phyloP scores from a whole-genome alignment of 1,140 invertebrate genomes.

The Brevipalpus yothersi region DNA sequence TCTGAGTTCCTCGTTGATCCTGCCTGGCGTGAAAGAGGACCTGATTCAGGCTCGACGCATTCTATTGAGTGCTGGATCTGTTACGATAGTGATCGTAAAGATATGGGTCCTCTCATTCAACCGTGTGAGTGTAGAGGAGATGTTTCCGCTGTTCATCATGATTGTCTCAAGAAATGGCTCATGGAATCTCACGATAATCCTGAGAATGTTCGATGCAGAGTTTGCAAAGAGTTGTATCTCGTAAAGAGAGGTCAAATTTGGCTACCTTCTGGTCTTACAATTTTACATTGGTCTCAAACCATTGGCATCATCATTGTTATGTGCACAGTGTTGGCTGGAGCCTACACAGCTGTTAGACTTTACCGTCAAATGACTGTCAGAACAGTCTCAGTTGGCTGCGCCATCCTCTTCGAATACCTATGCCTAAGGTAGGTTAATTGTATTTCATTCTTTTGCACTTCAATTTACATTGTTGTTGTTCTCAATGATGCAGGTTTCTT shows the following conservation, averaged over 20 bases:
- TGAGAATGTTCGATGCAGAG: constrained; percentile 44
- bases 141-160: constrained; percentile 66
- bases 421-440: constrained; percentile 38
- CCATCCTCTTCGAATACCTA: constrained; percentile 51
- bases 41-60: neutral
- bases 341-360: constrained; percentile 55
- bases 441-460: neutral
- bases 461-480: constrained; percentile 1
- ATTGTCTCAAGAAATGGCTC: constrained; percentile 67
- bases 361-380: constrained; percentile 47
- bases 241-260: constrained; percentile 39
- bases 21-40: neutral
- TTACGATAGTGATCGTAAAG: constrained; percentile 51
- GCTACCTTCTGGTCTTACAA: constrained; percentile 28
- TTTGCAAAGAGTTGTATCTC: constrained; percentile 41
- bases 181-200: constrained; percentile 40
- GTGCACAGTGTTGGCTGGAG: constrained; percentile 41
- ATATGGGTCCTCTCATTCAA: constrained; percentile 51
- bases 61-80: constrained; percentile 66
- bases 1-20: constrained; percentile 3
- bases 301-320: constrained; percentile 36
- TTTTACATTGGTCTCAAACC: constrained; percentile 51
- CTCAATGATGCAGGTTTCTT: constrained; percentile 32
- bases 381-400: constrained; percentile 48
- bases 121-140: constrained; percentile 74